A percentile compares a stretch with the other conserved stretches of the same genome.
Evolutionary conservation across 2,888 invertebrate genomes (phyloP).

Genomic region (Eretmocerus hayati): DNA sequence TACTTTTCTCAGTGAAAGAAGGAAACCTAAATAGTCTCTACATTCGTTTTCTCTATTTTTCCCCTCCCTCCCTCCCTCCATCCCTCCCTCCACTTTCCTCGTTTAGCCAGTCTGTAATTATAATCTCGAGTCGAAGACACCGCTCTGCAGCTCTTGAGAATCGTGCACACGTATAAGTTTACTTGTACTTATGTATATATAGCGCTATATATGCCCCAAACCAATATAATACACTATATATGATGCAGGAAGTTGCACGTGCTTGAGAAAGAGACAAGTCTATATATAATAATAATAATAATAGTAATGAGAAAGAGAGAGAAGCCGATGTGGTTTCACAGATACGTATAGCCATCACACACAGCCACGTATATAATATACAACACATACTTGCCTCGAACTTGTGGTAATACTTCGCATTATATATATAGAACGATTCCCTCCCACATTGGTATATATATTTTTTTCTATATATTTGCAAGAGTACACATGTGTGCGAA

Average conservation of each 20-base stretch:
- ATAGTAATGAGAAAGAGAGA: too few species aligned
- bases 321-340: background rate
- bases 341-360: too few species aligned
- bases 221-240: too few species aligned
- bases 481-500: too few species aligned
- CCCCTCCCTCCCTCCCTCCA: constrained; percentile 1
- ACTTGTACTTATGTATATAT: background rate
- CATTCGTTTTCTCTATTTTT: too few species aligned
- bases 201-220: too few species aligned
- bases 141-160: constrained; percentile 2
- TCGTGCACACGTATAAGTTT: constrained; percentile 1
- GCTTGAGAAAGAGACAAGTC: constrained; percentile 10
- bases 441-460: background rate
- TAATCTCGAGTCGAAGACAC: constrained; percentile 23
- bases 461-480: background rate
- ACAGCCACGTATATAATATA: too few species aligned
- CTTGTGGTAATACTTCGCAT: too few species aligned
- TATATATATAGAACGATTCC: background rate
- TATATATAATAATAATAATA: too few species aligned
- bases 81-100: constrained; percentile 2
- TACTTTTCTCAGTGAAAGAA: constrained; percentile 12
- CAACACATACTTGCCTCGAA: too few species aligned
- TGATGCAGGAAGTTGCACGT: constrained; percentile 22
- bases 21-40: too few species aligned
- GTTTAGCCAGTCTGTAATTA: constrained; percentile 17